These are phyloP conservation scores for Lycodopsis pacificus DNA, from an alignment of 2,797 vertebrate species.

Conservation along the genomic window DNA sequence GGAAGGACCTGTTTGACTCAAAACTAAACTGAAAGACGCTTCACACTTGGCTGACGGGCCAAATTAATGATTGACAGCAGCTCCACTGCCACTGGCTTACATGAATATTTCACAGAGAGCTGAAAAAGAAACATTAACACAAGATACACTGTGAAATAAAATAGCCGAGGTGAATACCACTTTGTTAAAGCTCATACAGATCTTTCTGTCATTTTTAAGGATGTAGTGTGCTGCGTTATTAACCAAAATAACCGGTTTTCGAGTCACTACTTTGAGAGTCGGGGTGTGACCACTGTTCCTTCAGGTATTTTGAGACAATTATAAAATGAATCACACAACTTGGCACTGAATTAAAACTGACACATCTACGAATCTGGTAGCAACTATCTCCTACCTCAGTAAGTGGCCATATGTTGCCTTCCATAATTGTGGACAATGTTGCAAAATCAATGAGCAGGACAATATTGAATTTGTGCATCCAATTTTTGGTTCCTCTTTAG, in stretches of 20 bases:
- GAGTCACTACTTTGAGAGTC: not conserved
- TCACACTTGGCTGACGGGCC: not conserved
- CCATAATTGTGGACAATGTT: too few relatives aligned
- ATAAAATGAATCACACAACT: not conserved
- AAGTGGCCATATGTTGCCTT: not conserved
- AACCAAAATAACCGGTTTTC: not conserved
- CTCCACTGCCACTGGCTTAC: too few relatives aligned
- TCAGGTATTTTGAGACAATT: not conserved
- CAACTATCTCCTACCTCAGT: not conserved
- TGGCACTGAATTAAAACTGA: not conserved
- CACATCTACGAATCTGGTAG: not conserved
- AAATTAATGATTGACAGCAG: not conserved
- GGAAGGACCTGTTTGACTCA: constrained; percentile 17
- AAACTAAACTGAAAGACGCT: not conserved
- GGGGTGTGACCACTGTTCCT: not conserved
- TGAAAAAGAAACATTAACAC: not conserved
- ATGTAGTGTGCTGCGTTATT: not conserved
- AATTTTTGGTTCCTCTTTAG: not conserved
- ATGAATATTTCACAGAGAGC: not conserved
- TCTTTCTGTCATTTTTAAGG: not conserved
- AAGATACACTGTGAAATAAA: not conserved
- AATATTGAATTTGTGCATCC: not conserved
- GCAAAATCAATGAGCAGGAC: not conserved
- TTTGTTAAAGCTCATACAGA: not conserved
- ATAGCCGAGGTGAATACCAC: not conserved